phyloP scores from a whole-genome alignment of 2,797 vertebrate species.

The Momotus momota region DNA sequence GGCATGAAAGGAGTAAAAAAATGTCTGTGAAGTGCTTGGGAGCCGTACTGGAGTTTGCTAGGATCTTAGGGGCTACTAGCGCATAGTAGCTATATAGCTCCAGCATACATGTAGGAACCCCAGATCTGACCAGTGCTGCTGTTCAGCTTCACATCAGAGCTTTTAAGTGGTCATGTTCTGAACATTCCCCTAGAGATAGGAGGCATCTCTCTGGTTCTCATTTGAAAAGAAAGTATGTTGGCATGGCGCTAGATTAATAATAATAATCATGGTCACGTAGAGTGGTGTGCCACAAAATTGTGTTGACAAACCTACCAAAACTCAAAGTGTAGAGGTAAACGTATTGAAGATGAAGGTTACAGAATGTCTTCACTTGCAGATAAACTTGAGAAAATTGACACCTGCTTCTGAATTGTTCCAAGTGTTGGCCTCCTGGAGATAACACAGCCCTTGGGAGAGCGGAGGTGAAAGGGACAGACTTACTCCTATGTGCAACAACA shows the following conservation, averaged over 20 bases:
- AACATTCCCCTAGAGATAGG: neutral
- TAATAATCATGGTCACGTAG: neutral
- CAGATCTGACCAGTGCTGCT: neutral
- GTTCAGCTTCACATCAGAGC: neutral
- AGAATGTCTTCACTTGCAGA: conserved; percentile 32
- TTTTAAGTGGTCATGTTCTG: neutral
- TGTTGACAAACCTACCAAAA: neutral
- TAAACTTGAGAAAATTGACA: conserved; percentile 18
- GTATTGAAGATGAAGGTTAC: neutral
- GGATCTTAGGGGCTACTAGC: neutral
- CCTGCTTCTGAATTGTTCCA: conserved; percentile 23
- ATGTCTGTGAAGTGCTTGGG: neutral
- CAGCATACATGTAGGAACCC: neutral
- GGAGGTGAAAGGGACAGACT: neutral
- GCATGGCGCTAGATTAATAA: neutral
- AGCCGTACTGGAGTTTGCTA: neutral
- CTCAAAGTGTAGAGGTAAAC: neutral
- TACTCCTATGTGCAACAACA: neutral
- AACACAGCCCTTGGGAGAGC: neutral
- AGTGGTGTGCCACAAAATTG: neutral
- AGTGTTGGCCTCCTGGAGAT: neutral
- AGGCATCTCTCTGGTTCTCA: neutral
- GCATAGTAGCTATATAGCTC: neutral
- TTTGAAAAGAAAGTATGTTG: neutral
- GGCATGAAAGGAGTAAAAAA: neutral